Base-by-base conservation (phyloP, 2,888 invertebrate genomes). In the Zelleria hepariella region DNA sequence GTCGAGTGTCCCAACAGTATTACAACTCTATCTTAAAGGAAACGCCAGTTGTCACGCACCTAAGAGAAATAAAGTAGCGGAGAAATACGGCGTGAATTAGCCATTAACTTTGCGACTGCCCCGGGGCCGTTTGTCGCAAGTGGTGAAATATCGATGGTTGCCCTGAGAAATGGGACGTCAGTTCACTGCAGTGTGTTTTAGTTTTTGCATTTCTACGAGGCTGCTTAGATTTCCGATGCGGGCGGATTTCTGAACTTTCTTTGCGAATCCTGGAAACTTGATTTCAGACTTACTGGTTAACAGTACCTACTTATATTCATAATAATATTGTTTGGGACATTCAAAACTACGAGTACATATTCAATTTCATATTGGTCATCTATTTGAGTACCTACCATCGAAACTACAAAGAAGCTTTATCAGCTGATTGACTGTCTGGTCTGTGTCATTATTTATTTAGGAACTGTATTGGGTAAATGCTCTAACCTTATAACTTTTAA, bases 11-110 rank as follows among this genome's bases (percentile, higher is more conserved):
- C 66, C 68, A 59, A 59, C 64, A 61, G 68, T 65, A 62, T 65
- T 69, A 69, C 68, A 71, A 67, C 69, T 74, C 67, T 64, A 72
- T 74, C 69, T 72, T 64, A 62, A 70, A 70, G 69, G 65, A 63
- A 78, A 73, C 67, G 71, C 67, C 66, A 65, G 62, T 68, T 73
- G 76, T 74, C 74, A 77, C 76, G 78, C 73, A 72, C 66, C 70
- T 73, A 69, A 72, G 65, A 66, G 68, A 67, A 68, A 64, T 65
- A 65, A 65, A 65, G 64, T 60, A 62, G 62, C 60, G 57, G 57
- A 57, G 58, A 51, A 61, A 63, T 62, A 62, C 65, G 65, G 64
- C 62, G 70, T 63, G 68, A 72, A 75, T 72, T 67, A 69, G 67
- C 70, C 69, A 68, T 73, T 67, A 32, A 27, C 55, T 56, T 56